phyloP scores from a whole-genome alignment of 2,797 vertebrate genomes.

The Propithecus deckenii region DNA sequence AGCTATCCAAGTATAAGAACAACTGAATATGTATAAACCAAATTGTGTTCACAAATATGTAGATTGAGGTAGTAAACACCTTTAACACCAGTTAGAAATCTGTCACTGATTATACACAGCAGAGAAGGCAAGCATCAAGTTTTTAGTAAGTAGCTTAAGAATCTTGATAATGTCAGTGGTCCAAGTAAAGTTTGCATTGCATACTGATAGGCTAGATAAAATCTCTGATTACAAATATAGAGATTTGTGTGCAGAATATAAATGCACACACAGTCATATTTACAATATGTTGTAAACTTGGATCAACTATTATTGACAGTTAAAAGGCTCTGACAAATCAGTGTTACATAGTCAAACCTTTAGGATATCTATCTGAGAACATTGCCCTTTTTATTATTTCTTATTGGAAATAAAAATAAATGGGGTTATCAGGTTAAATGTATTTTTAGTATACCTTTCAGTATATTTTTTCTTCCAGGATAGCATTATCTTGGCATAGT shows the following conservation, averaged over 20 bases:
- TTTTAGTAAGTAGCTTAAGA: constrained; percentile 48
- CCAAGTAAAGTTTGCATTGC: constrained; percentile 62
- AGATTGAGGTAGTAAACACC: constrained; percentile 63
- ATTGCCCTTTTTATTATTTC: not conserved
- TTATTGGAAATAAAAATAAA: constrained; percentile 57
- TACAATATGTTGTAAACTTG: not conserved
- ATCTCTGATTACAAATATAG: constrained; percentile 48
- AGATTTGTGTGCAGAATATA: not conserved
- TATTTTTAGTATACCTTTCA: constrained; percentile 31
- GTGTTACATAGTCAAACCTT: not conserved
- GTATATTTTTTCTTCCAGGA: constrained; percentile 32
- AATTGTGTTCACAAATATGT: constrained; percentile 61
- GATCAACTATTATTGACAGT: not conserved
- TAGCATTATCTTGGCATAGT: not conserved
- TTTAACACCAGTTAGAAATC: constrained; percentile 67
- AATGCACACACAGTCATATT: constrained; percentile 24
- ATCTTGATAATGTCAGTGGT: constrained; percentile 64
- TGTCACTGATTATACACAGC: constrained; percentile 46
- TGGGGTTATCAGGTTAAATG: not conserved
- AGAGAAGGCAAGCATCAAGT: not conserved
- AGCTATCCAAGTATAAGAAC: constrained; percentile 21
- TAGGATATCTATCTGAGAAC: constrained; percentile 49
- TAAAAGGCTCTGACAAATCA: constrained; percentile 54
- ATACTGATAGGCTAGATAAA: not conserved
- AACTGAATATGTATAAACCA: constrained; percentile 72